These are phyloP conservation scores for Brachionichthys hirsutus DNA, from an alignment of 2,113 vertebrate genomes.

Conservation along the genomic window DNA sequence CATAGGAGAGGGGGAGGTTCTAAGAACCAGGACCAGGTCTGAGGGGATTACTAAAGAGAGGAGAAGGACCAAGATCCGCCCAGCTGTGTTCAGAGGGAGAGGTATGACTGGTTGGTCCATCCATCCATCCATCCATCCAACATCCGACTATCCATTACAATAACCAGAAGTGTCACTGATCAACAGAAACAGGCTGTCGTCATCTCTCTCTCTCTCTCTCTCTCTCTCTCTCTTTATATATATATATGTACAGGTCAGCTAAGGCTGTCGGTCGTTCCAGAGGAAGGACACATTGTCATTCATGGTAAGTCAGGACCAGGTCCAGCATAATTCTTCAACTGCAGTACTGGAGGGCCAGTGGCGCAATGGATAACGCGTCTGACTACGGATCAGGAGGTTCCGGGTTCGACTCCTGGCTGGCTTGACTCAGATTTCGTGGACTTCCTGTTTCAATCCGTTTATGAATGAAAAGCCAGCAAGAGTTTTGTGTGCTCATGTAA, in stretches of 20 bases:
- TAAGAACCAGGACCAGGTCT: neutral
- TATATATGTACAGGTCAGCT: slow-evolving; percentile 26
- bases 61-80: slow-evolving; percentile 40
- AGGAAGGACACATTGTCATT: slow-evolving; percentile 13
- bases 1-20: neutral
- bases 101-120: slow-evolving; percentile 3
- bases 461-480: no score
- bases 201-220: neutral
- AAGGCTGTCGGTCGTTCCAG: slow-evolving; percentile 27
- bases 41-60: neutral
- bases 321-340: no score
- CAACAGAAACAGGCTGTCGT: no score
- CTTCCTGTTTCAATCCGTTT: no score
- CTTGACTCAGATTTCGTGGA: slow-evolving; percentile 23
- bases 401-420: slow-evolving; percentile 81
- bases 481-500: no score
- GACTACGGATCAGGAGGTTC: slow-evolving; percentile 92
- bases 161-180: no score
- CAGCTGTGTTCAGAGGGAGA: slow-evolving; percentile 24
- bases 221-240: neutral
- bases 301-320: slow-evolving; percentile 34
- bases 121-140: neutral
- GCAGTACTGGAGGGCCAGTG: no score
- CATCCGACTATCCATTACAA: neutral
- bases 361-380: slow-evolving; percentile 77